These are phyloP conservation scores for Calonectris borealis DNA, from an alignment of 2,113 vertebrate genomes.

Conservation along the genomic window DNA sequence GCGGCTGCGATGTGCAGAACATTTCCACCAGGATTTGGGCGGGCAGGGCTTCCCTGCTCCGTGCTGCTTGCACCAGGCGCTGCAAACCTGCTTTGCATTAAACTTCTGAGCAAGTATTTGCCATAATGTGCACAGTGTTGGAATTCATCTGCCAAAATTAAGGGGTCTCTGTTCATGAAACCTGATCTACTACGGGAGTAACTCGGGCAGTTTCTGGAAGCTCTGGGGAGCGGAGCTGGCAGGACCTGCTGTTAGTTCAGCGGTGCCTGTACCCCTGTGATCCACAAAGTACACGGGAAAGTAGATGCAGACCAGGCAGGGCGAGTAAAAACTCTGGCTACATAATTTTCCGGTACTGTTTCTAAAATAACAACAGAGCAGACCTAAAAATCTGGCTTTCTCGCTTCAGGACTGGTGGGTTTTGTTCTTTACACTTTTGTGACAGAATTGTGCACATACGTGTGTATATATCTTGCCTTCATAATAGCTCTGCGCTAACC, in stretches of 20 bases:
- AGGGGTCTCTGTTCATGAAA: neutral
- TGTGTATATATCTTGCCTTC: neutral
- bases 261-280: neutral
- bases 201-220: neutral
- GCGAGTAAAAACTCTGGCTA: neutral
- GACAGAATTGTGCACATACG: fast-evolving
- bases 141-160: neutral
- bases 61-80: fast-evolving
- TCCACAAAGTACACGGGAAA: neutral
- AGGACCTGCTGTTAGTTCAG: neutral
- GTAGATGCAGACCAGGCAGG: neutral
- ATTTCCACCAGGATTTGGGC: neutral
- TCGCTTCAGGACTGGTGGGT: neutral
- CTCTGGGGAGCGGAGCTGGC: neutral
- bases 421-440: neutral
- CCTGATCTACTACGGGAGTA: neutral
- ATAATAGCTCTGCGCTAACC: neutral
- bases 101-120: neutral
- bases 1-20: neutral
- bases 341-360: fast-evolving
- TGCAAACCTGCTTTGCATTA: neutral
- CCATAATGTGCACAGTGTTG: neutral
- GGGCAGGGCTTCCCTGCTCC: neutral
- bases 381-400: neutral
- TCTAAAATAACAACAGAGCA: neutral